Base-by-base conservation (phyloP, 1,140 invertebrate genomes). In the Drosophila sproati region DNA sequence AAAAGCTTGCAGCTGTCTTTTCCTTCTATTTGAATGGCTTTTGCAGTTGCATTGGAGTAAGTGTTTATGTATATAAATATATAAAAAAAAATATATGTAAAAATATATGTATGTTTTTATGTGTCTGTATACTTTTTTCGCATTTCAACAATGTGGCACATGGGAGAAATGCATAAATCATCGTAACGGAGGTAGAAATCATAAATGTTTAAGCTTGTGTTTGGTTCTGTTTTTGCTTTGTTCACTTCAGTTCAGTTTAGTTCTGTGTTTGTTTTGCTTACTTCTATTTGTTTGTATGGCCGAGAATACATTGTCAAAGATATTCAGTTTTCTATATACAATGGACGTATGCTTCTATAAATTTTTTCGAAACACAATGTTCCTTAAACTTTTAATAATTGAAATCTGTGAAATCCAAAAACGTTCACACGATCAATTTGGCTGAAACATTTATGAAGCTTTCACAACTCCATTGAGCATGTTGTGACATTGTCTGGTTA, bases 111-210 rank as follows among this genome's bases (percentile, higher is more conserved):
- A 20, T 12, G 39, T 39, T 34, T 67, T 41, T 31, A 7, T 32
- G n/a, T n/a, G 28, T 63, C 50, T 63, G 5, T 67, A 7, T 20
- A 35, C 32, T 31, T 57, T 62, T 66, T 67, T 51, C 48, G 62
- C 12, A 59, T 59, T 86, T 78, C 82, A 82, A 82, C 82, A 86
- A 86, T 86, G 82, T 86, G 68, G 68, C 79, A 88, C 82, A 87
- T 77, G 77, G 67, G 52, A 80, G 63, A 73, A 74, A 88, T 83
- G 82, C 80, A 88, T 87, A 87, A 88, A 87, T 88, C 83, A 87
- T 88, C 59, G 56, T 60, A 45, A 32, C 63, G 59, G 70, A 55
- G 75, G 72, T 50, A 77, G 55, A 68, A 66, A 64, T 68, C 72
- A 72, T 86, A 87, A 86, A 86, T 87, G 72, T 79, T 87, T 82